A percentile compares a stretch with the other conserved stretches of the same genome.
Conservation (phyloP, 2,113 vertebrate species). For the Gobiocypris rarus region DNA sequence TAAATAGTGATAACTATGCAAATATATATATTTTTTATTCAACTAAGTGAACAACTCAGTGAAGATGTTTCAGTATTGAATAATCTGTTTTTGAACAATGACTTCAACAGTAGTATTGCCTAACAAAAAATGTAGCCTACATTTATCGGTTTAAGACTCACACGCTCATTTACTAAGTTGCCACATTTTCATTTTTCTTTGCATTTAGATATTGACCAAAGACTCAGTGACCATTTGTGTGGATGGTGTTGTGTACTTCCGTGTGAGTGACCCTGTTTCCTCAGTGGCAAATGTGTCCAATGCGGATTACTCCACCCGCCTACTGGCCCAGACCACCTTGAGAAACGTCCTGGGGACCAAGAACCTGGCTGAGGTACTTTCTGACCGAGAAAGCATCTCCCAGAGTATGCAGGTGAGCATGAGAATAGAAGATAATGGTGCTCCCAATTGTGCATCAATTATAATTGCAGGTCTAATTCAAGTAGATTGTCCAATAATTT, state of each 20-base stretch:
- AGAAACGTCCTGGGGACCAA: constrained; percentile 87
- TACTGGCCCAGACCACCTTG: constrained; percentile 87
- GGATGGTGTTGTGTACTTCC: constrained; percentile 88
- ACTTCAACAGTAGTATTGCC: not conserved
- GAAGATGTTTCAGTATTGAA: not conserved
- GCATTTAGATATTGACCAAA: constrained; percentile 83
- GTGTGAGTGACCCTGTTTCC: constrained; percentile 80
- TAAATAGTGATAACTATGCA: not conserved
- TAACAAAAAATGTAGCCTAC: not conserved
- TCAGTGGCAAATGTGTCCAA: constrained; percentile 84
- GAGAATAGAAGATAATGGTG: not conserved
- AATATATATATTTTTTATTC: not conserved
- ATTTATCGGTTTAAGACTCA: not conserved
- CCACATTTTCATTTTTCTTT: not conserved
- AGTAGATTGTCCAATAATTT: not conserved
- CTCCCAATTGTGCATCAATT: not conserved
- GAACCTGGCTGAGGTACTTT: constrained; percentile 82
- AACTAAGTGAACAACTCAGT: not conserved
- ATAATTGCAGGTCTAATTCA: not conserved
- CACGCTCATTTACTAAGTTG: not conserved
- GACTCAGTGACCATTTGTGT: constrained; percentile 86
- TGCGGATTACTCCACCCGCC: constrained; percentile 82
- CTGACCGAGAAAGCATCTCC: constrained; percentile 85
- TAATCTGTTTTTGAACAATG: not conserved
- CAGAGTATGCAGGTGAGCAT: constrained; percentile 83